Conservation (phyloP, 2,888 invertebrate genomes). For the Dynastes hyllus region DNA sequence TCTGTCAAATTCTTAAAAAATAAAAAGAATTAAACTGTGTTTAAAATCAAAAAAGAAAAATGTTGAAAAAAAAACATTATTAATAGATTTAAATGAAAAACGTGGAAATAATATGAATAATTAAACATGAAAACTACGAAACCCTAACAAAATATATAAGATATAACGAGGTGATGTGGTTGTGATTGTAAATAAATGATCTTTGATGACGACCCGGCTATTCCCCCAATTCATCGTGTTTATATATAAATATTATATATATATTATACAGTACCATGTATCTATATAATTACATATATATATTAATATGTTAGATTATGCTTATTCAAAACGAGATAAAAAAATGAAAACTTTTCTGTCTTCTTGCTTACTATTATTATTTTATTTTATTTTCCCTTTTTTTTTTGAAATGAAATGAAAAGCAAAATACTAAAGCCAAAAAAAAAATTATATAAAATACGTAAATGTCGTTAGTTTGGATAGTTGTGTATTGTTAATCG, state of each 20-base stretch:
- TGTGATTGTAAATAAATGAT: constrained; percentile 67
- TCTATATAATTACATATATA: constrained; percentile 68
- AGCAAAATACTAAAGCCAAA: constrained; percentile 67
- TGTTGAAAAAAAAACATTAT: constrained; percentile 35
- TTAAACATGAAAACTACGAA: constrained; percentile 32
- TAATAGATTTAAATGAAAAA: not conserved
- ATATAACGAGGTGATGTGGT: constrained; percentile 65
- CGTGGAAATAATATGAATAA: not conserved
- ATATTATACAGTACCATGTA: constrained; percentile 68
- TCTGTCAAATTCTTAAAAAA: constrained; percentile 58
- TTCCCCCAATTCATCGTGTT: constrained; percentile 70
- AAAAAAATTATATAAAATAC: constrained; percentile 64
- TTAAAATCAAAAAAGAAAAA: constrained; percentile 48
- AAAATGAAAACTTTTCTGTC: constrained; percentile 62
- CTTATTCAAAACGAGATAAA: constrained; percentile 64
- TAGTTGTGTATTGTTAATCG: constrained; percentile 66
- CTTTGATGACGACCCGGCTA: constrained; percentile 71
- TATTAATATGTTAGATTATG: constrained; percentile 67
- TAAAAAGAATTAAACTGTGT: constrained; percentile 27
- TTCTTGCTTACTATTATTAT: constrained; percentile 65
- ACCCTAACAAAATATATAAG: constrained; percentile 45
- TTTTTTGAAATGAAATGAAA: constrained; percentile 61
- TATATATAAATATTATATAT: constrained; percentile 62
- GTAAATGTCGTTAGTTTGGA: constrained; percentile 69
- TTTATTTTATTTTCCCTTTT: constrained; percentile 56